phyloP scores from a whole-genome alignment of 2,113 vertebrate genomes.

The Dolichotis patagonum region DNA sequence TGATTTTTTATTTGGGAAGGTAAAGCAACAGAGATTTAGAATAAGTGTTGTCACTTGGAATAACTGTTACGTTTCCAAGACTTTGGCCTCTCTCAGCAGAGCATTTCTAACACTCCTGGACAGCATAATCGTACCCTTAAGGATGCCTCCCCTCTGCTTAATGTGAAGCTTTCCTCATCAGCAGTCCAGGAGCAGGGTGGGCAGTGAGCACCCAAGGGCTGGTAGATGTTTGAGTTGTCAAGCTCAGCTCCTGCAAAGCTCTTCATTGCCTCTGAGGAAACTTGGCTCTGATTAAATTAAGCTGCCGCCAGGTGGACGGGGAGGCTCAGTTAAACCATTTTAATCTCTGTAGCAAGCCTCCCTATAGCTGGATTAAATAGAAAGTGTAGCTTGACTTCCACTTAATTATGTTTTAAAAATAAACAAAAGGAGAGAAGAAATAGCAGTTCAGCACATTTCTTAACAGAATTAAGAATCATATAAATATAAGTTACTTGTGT shows the following conservation, averaged over 20 bases:
- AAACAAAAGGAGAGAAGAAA: constrained; percentile 25
- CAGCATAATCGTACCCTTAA: constrained; percentile 36
- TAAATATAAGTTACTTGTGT: neutral
- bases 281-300: constrained; percentile 68
- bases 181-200: neutral
- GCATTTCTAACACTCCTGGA: neutral
- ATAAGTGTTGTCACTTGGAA: neutral
- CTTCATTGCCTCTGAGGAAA: constrained; percentile 65
- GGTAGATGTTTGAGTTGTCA: neutral
- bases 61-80: constrained; percentile 46
- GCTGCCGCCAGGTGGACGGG: constrained; percentile 64
- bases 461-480: constrained; percentile 41
- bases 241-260: constrained; percentile 40
- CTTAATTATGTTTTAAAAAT: constrained; percentile 56
- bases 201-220: neutral
- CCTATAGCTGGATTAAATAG: constrained; percentile 46
- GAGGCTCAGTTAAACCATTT: constrained; percentile 53
- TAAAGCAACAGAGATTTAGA: constrained; percentile 32
- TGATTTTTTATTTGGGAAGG: constrained; percentile 15
- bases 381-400: constrained; percentile 34
- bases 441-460: neutral
- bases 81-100: constrained; percentile 7
- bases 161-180: neutral
- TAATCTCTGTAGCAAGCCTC: constrained; percentile 55
- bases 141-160: neutral